phyloP scores from a whole-genome alignment of 2,888 invertebrate species.

The Baronia brevicornis region DNA sequence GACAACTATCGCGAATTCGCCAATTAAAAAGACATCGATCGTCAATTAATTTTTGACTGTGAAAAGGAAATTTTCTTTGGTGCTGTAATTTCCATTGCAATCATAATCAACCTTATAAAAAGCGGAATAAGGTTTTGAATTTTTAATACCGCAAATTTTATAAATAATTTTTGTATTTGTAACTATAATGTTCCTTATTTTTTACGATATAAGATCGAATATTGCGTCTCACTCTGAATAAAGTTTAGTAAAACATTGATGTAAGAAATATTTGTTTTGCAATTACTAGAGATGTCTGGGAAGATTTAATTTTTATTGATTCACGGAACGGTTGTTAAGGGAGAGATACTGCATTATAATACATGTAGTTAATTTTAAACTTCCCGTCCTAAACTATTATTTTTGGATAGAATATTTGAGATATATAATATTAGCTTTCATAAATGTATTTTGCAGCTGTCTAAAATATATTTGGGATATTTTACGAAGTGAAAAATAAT shows the following conservation, averaged over 20 bases:
- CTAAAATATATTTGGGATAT: no score
- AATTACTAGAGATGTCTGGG: slow-evolving; percentile 13
- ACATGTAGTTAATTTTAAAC: background rate
- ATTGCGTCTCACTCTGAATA: background rate
- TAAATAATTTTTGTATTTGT: no score
- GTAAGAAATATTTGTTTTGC: slow-evolving; percentile 9
- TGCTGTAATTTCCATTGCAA: no score
- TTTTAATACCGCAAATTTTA: no score
- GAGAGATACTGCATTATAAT: slow-evolving; percentile 18
- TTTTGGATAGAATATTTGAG: no score
- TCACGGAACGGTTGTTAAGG: slow-evolving; percentile 18
- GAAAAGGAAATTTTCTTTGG: slow-evolving; percentile 6
- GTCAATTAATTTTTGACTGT: slow-evolving; percentile 33
- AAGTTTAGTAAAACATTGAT: slow-evolving; percentile 1
- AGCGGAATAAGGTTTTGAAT: slow-evolving; percentile 3
- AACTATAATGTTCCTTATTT: background rate
- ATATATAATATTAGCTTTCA: no score
- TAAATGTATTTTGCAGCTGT: no score
- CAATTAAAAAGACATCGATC: slow-evolving; percentile 33
- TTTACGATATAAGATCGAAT: background rate
- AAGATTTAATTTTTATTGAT: slow-evolving; percentile 9
- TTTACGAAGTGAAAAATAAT: no score
- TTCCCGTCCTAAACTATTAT: no score
- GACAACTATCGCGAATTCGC: slow-evolving; percentile 24
- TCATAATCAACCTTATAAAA: slow-evolving; percentile 6